Conservation (phyloP, 2,797 vertebrate species). For the Sciurus vulgaris region DNA sequence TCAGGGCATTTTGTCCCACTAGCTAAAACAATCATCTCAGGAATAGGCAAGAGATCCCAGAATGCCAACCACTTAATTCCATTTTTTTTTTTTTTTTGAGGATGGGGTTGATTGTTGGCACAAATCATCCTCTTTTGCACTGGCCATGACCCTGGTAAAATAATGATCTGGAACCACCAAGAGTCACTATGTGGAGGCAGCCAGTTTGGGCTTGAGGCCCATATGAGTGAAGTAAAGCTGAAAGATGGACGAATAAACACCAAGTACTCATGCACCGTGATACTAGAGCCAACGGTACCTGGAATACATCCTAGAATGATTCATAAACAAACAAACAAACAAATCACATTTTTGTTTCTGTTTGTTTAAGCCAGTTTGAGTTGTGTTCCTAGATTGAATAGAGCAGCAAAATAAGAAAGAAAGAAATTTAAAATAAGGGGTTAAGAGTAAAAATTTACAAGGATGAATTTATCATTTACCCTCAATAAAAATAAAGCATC, state of each 20-base stretch:
- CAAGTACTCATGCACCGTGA: neutral
- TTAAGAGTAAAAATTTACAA: neutral
- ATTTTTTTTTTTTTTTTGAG: neutral
- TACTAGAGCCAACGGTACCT: neutral
- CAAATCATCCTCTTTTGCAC: neutral
- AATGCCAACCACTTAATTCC: neutral
- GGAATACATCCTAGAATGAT: neutral
- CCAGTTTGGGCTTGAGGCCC: neutral
- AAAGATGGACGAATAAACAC: constrained; percentile 28
- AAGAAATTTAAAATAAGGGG: neutral
- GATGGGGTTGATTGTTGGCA: neutral
- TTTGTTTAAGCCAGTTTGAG: neutral
- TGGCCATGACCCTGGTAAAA: neutral
- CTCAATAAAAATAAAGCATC: neutral
- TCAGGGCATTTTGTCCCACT: neutral
- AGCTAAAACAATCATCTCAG: neutral
- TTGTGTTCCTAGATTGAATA: neutral
- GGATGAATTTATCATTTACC: neutral
- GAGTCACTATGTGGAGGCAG: neutral
- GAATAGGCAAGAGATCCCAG: neutral
- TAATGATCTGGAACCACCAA: constrained; percentile 24
- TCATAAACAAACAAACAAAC: neutral
- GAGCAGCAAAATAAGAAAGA: neutral
- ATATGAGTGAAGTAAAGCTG: neutral
- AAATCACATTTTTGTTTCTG: neutral